A percentile compares a stretch with the other conserved stretches of the same genome.
phyloP scores from a whole-genome alignment of 1,140 invertebrate species.

The Phortica variegata region DNA sequence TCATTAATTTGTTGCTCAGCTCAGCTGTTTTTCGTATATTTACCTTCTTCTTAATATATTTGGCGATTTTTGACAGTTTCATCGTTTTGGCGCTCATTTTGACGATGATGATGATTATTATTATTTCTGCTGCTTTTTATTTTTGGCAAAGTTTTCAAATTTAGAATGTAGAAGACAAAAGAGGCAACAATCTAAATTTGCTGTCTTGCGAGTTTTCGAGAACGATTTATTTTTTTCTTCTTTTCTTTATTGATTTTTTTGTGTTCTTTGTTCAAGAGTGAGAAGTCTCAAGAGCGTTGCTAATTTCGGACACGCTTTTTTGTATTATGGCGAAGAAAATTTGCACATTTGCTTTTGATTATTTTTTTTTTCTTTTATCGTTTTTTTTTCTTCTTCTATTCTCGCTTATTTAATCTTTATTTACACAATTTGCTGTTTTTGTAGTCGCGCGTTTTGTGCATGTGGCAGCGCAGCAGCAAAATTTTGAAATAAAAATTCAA shows the following conservation, averaged over 20 bases:
- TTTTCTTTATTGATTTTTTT: constrained; percentile 12
- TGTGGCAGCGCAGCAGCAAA: no score
- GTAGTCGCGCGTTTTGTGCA: no score
- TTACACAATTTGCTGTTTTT: no score
- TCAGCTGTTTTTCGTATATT: constrained; percentile 20
- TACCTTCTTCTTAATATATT: constrained; percentile 57
- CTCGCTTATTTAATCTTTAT: no score
- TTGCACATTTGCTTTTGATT: no score
- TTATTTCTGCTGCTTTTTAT: constrained; percentile 4
- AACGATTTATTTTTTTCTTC: not conserved
- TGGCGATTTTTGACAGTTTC: constrained; percentile 53
- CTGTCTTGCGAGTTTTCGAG: constrained; percentile 1
- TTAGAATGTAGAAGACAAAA: no score
- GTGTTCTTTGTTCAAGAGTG: constrained; percentile 9
- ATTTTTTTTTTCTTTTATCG: no score
- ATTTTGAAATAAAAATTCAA: no score
- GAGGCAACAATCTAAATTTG: no score
- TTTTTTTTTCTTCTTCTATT: no score
- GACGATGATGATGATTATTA: constrained; percentile 13
- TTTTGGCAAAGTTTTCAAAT: constrained; percentile 3
- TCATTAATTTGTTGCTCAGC: no score
- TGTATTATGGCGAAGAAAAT: no score
- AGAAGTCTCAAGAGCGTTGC: constrained; percentile 28
- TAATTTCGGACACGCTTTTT: constrained; percentile 40
- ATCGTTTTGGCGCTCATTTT: constrained; percentile 53